Evolutionary conservation across 2,113 vertebrate species (phyloP).

Genomic region (Eonycteris spelaea): DNA sequence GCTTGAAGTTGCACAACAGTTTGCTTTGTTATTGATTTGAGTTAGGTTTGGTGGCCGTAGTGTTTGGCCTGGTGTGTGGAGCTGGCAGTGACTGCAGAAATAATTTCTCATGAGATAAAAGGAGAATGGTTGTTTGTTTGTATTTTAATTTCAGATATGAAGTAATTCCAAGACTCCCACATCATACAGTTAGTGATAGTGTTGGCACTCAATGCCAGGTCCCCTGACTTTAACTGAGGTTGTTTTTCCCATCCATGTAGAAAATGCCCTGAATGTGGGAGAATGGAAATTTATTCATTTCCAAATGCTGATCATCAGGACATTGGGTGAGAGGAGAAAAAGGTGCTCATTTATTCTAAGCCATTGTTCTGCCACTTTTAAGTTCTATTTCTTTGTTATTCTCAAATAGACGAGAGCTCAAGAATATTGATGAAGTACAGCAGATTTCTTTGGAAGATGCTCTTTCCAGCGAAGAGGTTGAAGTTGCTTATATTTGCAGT

Average conservation of each 20-base stretch:
- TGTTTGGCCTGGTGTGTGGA: not conserved
- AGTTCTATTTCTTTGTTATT: slow-evolving; percentile 53
- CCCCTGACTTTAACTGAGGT: not conserved
- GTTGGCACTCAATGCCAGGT: not conserved
- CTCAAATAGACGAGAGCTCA: slow-evolving; percentile 86
- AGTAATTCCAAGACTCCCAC: not conserved
- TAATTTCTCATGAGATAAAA: not conserved
- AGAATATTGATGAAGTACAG: slow-evolving; percentile 81
- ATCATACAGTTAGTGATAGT: not conserved
- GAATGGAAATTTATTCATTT: not conserved
- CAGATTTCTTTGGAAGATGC: slow-evolving; percentile 90
- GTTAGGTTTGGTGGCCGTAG: not conserved
- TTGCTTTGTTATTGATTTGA: not conserved
- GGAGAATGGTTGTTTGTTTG: not conserved
- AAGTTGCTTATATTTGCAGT: slow-evolving; percentile 91
- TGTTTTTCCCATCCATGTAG: not conserved
- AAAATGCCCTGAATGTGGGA: not conserved
- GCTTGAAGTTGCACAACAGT: not conserved
- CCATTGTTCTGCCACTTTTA: not conserved
- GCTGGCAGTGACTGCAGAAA: not conserved
- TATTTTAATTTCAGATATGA: slow-evolving; percentile 22
- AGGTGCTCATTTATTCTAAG: not conserved
- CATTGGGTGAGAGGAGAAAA: not conserved
- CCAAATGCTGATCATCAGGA: not conserved
- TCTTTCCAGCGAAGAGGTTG: slow-evolving; percentile 84